Evolutionary conservation across 2,113 vertebrate genomes (phyloP).

Genomic region (Passerina amoena): DNA sequence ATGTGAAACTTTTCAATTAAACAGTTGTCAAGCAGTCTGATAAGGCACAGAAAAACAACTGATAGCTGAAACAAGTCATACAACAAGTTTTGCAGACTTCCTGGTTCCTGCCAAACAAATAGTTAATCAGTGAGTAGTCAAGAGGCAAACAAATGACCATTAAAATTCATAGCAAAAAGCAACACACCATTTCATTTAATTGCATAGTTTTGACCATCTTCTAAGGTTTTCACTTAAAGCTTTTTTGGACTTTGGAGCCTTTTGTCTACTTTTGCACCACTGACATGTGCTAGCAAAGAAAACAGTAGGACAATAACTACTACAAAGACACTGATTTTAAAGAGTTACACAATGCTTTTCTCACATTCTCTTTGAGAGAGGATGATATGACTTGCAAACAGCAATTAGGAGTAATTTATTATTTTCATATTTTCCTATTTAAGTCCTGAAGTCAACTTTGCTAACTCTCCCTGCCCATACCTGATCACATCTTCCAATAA

Average conservation of each 20-base stretch:
- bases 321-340: background rate
- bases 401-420: background rate
- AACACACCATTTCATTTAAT: background rate
- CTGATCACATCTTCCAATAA: background rate
- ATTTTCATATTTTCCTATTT: background rate
- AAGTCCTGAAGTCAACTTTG: background rate
- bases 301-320: background rate
- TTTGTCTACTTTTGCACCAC: background rate
- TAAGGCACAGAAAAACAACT: constrained; percentile 3
- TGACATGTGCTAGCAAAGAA: background rate
- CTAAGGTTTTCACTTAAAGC: background rate
- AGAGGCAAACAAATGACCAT: background rate
- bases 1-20: constrained; percentile 30
- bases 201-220: background rate
- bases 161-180: background rate
- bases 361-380: background rate
- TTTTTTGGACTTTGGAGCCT: background rate
- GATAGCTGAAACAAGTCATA: background rate
- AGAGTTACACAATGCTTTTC: background rate
- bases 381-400: background rate
- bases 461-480: background rate
- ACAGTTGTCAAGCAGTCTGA: background rate
- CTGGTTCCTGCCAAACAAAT: background rate
- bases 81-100: background rate
- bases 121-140: background rate